Percentiles rank a stretch among this genome's conserved stretches.
These are phyloP conservation scores for Tridacna crocea DNA, from an alignment of 2,888 invertebrate genomes.

Conservation along the genomic window DNA sequence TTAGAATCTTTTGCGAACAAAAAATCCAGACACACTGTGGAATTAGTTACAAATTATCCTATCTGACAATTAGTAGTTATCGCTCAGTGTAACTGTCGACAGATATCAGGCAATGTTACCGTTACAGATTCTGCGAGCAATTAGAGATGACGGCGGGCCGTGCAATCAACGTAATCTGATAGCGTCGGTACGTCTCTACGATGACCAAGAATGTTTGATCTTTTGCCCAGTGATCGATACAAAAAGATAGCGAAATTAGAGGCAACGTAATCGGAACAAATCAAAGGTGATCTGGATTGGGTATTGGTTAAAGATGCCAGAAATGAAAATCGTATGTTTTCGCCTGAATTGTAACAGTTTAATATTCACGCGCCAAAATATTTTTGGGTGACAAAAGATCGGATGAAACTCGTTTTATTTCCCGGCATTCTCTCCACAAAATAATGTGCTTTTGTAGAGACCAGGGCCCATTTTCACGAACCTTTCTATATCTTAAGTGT, in stretches of 20 bases:
- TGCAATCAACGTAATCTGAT: slow-evolving; percentile 8
- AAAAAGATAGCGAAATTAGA: slow-evolving; percentile 7
- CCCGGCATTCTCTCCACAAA: too few species aligned
- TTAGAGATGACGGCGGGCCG: slow-evolving; percentile 3
- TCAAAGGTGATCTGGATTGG: slow-evolving; percentile 19
- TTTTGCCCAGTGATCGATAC: slow-evolving; percentile 10
- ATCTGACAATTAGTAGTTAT: slow-evolving; percentile 27
- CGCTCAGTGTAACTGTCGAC: slow-evolving; percentile 2
- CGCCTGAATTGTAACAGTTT: too few species aligned
- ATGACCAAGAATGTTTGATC: slow-evolving; percentile 13
- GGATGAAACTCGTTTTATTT: too few species aligned
- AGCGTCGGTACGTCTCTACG: neutral
- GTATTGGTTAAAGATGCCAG: too few species aligned
- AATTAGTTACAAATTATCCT: slow-evolving; percentile 16
- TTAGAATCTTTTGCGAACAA: neutral
- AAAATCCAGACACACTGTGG: neutral
- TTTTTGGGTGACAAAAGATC: too few species aligned
- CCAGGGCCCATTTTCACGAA: too few species aligned
- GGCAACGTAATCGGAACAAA: slow-evolving; percentile 3
- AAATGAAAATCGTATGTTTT: neutral
- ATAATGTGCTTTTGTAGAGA: too few species aligned
- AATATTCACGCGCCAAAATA: too few species aligned
- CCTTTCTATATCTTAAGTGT: too few species aligned
- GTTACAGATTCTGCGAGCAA: slow-evolving; percentile 6
- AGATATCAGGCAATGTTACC: slow-evolving; percentile 16